phyloP scores from a whole-genome alignment of 2,113 vertebrate genomes.

The Abramis brama region DNA sequence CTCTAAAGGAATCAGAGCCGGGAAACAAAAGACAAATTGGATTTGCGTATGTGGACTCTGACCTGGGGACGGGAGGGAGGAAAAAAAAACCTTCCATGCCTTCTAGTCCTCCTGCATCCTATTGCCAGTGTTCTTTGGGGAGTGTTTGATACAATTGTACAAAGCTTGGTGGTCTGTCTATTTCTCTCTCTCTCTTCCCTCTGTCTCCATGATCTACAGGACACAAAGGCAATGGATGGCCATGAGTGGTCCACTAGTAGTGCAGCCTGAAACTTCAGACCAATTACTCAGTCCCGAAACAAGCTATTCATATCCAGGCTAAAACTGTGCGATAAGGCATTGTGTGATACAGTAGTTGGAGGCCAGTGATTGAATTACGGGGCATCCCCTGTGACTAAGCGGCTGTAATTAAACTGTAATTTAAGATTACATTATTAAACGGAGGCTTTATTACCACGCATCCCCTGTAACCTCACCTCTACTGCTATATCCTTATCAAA shows the following conservation, averaged over 20 bases:
- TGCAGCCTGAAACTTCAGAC: conserved; percentile 62
- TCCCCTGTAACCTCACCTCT: conserved; percentile 81
- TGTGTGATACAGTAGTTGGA: conserved; percentile 70
- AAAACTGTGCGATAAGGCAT: conserved; percentile 70
- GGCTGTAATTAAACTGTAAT: conserved; percentile 77
- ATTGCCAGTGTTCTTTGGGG: conserved; percentile 61
- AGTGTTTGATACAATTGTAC: conserved; percentile 82
- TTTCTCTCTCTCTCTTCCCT: conserved; percentile 18
- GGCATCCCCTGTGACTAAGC: conserved; percentile 74
- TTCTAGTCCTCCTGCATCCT: conserved; percentile 44
- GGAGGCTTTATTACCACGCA: conserved; percentile 74
- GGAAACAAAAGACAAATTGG: conserved; percentile 95
- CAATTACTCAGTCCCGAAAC: conserved; percentile 69
- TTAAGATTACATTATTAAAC: conserved; percentile 81
- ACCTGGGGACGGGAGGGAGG: conserved; percentile 79
- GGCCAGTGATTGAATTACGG: conserved; percentile 79
- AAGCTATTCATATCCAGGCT: conserved; percentile 71
- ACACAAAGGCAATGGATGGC: conserved; percentile 71
- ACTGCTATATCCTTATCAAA: conserved; percentile 88
- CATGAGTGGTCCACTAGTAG: conserved; percentile 23
- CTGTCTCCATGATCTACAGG: conserved; percentile 58
- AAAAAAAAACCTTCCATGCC: conserved; percentile 74
- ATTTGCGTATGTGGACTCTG: conserved; percentile 89
- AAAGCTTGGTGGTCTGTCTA: conserved; percentile 51
- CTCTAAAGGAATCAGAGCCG: conserved; percentile 91